Conservation (phyloP, 2,113 vertebrate species). For the Corythoichthys intestinalis region DNA sequence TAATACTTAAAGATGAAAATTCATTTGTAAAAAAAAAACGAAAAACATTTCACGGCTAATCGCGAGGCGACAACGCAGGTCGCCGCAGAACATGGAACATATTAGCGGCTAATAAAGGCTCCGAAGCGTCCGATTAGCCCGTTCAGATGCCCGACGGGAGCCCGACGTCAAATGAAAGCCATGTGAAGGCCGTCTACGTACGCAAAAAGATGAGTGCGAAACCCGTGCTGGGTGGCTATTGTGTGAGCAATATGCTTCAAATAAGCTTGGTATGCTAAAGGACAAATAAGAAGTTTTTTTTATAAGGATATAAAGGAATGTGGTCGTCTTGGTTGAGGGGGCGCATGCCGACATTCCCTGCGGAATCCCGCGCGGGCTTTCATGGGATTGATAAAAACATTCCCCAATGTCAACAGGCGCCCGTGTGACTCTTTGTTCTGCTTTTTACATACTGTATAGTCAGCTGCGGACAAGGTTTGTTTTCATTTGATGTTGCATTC, state of each 20-base stretch:
- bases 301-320: conserved; percentile 7
- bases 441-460: background rate
- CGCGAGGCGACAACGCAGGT: conserved; percentile 17
- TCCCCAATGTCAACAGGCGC: conserved; percentile 20
- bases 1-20: too few relatives aligned
- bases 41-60: conserved; percentile 11
- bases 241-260: conserved; percentile 27
- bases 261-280: conserved; percentile 29
- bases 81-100: conserved; percentile 52
- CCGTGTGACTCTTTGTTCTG: background rate
- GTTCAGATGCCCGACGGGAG: conserved; percentile 49
- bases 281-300: conserved; percentile 10
- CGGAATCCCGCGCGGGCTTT: conserved; percentile 48
- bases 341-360: conserved; percentile 31
- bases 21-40: background rate
- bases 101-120: conserved; percentile 72
- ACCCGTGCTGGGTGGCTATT: background rate
- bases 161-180: conserved; percentile 49
- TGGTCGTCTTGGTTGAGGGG: background rate
- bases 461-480: background rate
- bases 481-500: background rate
- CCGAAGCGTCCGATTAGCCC: conserved; percentile 61
- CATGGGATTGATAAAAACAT: conserved; percentile 51
- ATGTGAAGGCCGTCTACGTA: conserved; percentile 32
- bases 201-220: background rate